Conservation (phyloP, 2,113 vertebrate genomes). For the Cisticola juncidis region DNA sequence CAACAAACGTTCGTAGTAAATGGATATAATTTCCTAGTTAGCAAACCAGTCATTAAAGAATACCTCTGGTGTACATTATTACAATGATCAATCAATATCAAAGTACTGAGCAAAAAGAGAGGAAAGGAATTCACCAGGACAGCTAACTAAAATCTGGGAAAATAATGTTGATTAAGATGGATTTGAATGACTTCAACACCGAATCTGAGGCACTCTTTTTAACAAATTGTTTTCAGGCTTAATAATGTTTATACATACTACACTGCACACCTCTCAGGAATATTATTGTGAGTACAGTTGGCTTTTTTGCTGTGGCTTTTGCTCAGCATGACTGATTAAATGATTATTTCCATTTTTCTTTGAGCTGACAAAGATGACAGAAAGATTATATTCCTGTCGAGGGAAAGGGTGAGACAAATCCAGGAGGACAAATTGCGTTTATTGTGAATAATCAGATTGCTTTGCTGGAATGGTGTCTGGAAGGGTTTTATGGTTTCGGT, state of each 20-base stretch:
- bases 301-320: constrained; percentile 32
- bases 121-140: constrained; percentile 68
- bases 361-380: constrained; percentile 61
- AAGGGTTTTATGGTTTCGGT: background rate
- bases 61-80: constrained; percentile 53
- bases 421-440: background rate
- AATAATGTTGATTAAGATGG: constrained; percentile 68
- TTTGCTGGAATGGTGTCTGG: background rate
- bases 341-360: constrained; percentile 57
- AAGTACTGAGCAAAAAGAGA: constrained; percentile 45
- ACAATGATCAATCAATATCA: constrained; percentile 51
- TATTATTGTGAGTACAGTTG: constrained; percentile 14
- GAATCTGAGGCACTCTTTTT: constrained; percentile 44
- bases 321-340: constrained; percentile 58
- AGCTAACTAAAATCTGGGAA: constrained; percentile 66
- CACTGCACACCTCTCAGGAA: constrained; percentile 52
- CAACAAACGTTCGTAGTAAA: constrained; percentile 49
- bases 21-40: constrained; percentile 56
- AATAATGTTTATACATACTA: constrained; percentile 30
- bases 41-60: constrained; percentile 54
- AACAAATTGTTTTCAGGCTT: constrained; percentile 62
- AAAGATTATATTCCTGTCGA: constrained; percentile 51
- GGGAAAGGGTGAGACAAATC: constrained; percentile 13
- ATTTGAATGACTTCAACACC: constrained; percentile 45
- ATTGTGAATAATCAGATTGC: background rate